These are phyloP conservation scores for Ibycter americanus DNA, from an alignment of 2,797 vertebrate genomes.

Conservation along the genomic window DNA sequence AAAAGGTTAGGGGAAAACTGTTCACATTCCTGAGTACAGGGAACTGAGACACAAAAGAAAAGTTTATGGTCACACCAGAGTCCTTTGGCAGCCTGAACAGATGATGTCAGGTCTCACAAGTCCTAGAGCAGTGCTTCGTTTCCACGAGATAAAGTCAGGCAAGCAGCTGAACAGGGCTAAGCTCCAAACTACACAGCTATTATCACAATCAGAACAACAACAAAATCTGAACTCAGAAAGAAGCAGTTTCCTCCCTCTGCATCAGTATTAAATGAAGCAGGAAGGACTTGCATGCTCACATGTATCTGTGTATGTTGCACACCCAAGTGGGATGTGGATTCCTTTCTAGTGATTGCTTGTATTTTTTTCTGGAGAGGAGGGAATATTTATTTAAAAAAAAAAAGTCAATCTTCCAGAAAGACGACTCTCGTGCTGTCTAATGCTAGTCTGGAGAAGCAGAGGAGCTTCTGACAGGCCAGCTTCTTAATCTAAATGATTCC, in stretches of 20 bases:
- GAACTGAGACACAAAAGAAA: background rate
- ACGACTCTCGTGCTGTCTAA: background rate
- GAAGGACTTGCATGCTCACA: background rate
- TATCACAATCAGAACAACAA: background rate
- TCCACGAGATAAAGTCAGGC: background rate
- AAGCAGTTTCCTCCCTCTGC: background rate
- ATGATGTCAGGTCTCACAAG: background rate
- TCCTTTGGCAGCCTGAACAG: background rate
- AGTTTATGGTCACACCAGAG: background rate
- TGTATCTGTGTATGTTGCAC: background rate
- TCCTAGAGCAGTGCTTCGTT: background rate
- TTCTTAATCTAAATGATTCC: conserved; percentile 35
- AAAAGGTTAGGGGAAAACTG: background rate
- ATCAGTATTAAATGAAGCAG: background rate
- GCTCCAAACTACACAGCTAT: background rate
- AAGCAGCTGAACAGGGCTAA: background rate
- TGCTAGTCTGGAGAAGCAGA: background rate
- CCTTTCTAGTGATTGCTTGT: background rate
- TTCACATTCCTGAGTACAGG: background rate
- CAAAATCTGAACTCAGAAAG: background rate
- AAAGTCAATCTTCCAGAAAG: background rate
- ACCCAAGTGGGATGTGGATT: background rate
- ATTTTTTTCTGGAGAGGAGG: background rate
- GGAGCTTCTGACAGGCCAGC: background rate
- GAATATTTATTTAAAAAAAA: background rate